Conservation (phyloP, 2,888 invertebrate species). For the Lordiphosa fenestrarum region DNA sequence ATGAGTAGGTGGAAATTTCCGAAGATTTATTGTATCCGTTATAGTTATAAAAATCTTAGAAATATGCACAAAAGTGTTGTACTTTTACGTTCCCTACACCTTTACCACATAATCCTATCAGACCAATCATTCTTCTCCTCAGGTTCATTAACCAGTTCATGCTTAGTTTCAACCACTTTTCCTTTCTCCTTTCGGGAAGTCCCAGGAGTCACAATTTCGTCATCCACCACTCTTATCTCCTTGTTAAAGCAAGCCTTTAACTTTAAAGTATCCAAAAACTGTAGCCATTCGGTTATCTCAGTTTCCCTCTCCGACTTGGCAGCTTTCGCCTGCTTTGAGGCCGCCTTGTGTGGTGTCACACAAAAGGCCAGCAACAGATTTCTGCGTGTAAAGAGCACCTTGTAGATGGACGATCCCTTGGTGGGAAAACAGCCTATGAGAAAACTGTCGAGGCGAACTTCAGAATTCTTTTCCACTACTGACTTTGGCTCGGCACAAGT, state of each 20-base stretch:
- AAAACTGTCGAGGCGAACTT: background rate
- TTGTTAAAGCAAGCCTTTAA: slow-evolving; percentile 8
- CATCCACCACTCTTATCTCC: too few relatives aligned
- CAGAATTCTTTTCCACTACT: background rate
- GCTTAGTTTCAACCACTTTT: too few relatives aligned
- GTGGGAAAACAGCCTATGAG: slow-evolving; percentile 29
- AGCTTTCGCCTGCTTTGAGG: background rate
- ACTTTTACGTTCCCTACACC: too few relatives aligned
- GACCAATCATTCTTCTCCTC: too few relatives aligned
- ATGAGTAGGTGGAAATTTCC: too few relatives aligned
- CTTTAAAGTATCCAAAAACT: slow-evolving; percentile 28
- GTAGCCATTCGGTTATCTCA: slow-evolving; percentile 25
- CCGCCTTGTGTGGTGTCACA: slow-evolving; percentile 1
- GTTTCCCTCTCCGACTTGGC: fast-evolving
- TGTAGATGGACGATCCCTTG: slow-evolving; percentile 30
- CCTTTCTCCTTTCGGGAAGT: too few relatives aligned
- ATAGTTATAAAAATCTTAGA: too few relatives aligned
- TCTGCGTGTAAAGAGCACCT: slow-evolving; percentile 25
- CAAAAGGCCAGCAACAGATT: slow-evolving; percentile 45
- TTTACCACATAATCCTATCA: too few relatives aligned
- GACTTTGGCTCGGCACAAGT: background rate
- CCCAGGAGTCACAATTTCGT: too few relatives aligned
- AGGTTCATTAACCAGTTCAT: too few relatives aligned
- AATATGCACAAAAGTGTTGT: too few relatives aligned
- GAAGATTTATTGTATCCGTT: too few relatives aligned